Evolutionary conservation across 2,113 vertebrate genomes (phyloP).

Genomic region (Entomyzon cyanotis): DNA sequence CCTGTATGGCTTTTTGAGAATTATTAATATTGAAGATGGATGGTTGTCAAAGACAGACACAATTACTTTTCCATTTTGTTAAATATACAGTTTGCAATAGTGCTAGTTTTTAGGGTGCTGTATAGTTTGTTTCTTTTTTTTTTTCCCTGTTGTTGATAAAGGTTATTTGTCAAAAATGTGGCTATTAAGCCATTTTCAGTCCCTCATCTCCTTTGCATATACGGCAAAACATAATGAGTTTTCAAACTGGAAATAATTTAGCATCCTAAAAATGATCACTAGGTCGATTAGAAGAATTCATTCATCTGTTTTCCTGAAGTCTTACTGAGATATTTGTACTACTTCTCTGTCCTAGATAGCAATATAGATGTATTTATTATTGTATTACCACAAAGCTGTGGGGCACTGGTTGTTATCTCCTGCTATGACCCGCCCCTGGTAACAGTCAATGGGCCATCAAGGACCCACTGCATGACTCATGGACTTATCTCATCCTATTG

Average conservation of each 20-base stretch:
- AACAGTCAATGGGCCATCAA: no score
- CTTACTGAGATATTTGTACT: background rate
- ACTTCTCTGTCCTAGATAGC: background rate
- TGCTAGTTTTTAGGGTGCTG: background rate
- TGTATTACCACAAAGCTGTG: no score
- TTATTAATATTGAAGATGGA: background rate
- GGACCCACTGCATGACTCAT: no score
- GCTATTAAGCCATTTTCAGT: background rate
- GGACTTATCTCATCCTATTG: no score
- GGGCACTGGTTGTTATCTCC: no score
- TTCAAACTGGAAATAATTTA: background rate
- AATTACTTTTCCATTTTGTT: background rate
- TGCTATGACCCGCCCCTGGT: no score
- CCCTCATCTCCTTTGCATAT: background rate
- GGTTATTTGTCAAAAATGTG: background rate
- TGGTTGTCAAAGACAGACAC: background rate
- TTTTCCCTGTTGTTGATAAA: background rate
- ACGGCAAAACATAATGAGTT: background rate
- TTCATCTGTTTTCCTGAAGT: background rate
- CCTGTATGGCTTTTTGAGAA: background rate
- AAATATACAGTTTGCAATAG: background rate
- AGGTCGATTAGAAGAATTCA: background rate
- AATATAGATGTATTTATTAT: no score
- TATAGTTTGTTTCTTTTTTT: background rate
- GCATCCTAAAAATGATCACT: background rate